Evolutionary conservation across 2,113 vertebrate species (phyloP).

Genomic region (Menidia beryllina): DNA sequence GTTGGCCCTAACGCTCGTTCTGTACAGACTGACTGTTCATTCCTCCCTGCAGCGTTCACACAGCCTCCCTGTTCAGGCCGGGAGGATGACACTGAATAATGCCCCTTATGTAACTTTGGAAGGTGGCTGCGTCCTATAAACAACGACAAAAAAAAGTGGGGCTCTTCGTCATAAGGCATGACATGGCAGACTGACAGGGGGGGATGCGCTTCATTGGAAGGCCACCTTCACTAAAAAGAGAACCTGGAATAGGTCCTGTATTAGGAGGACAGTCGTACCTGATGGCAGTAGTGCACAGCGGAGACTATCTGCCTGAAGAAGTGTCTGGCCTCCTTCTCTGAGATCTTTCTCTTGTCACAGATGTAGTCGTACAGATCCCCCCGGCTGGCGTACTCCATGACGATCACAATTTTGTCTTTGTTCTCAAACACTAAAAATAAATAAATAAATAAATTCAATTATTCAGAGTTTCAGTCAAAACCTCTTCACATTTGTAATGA

Average conservation of each 20-base stretch:
- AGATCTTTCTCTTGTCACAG: slow-evolving; percentile 86
- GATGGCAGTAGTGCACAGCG: slow-evolving; percentile 93
- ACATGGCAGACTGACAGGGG: background rate
- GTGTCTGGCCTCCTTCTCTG: slow-evolving; percentile 87
- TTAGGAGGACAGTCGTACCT: slow-evolving; percentile 73
- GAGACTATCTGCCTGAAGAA: slow-evolving; percentile 97
- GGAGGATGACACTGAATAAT: slow-evolving; percentile 56
- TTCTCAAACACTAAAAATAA: slow-evolving; percentile 91
- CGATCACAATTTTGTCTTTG: slow-evolving; percentile 96
- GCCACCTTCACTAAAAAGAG: background rate
- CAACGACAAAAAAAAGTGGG: slow-evolving; percentile 17
- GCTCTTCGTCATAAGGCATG: slow-evolving; percentile 13
- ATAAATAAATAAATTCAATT: background rate
- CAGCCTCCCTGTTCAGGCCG: slow-evolving; percentile 48
- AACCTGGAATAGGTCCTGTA: background rate
- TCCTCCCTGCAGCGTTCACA: slow-evolving; percentile 54
- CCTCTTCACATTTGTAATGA: background rate
- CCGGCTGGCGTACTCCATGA: slow-evolving; percentile 96
- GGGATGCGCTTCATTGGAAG: background rate
- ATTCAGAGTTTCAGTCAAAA: too few relatives aligned
- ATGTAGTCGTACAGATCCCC: slow-evolving; percentile 96
- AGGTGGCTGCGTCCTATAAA: slow-evolving; percentile 31
- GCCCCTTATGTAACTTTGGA: slow-evolving; percentile 66
- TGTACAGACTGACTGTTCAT: slow-evolving; percentile 57
- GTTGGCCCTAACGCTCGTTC: slow-evolving; percentile 58